Percentiles rank a stretch among this genome's conserved stretches.
Evolutionary conservation across 1,140 invertebrate species (phyloP).

Genomic region (Solenopsis invicta): DNA sequence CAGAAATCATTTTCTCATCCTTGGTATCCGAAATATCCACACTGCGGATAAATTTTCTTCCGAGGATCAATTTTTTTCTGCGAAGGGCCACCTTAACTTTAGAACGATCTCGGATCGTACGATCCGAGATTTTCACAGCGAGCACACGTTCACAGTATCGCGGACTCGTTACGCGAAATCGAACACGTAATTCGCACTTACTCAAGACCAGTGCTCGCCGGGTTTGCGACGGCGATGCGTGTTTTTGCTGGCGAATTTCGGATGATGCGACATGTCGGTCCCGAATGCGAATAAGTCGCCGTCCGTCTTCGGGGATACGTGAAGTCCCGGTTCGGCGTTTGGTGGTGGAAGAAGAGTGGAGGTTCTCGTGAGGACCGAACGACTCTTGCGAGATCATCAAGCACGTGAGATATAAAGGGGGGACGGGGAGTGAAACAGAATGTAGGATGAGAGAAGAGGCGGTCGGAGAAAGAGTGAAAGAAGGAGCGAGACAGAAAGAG

Average conservation of each 20-base stretch:
- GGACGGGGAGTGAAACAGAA: background rate
- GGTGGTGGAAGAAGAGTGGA: conserved; percentile 64
- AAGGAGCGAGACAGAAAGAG: background rate
- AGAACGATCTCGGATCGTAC: background rate
- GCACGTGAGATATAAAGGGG: conserved; percentile 36
- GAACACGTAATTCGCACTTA: conserved; percentile 3
- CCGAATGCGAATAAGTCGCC: conserved; percentile 61
- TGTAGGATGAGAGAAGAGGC: conserved; percentile 1
- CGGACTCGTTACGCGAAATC: conserved; percentile 16
- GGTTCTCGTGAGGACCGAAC: conserved; percentile 45
- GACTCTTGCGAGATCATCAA: conserved; percentile 56
- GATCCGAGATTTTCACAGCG: conserved; percentile 1
- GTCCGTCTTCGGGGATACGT: conserved; percentile 50
- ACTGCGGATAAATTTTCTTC: background rate
- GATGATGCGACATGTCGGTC: conserved; percentile 64
- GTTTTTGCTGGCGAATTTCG: conserved; percentile 51
- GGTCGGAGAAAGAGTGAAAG: background rate
- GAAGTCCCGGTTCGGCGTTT: conserved; percentile 38
- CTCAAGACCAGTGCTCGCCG: conserved; percentile 14
- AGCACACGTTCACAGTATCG: conserved; percentile 43
- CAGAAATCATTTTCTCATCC: background rate
- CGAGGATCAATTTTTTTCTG: background rate
- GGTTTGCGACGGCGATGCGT: conserved; percentile 21
- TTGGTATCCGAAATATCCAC: conserved; percentile 31
- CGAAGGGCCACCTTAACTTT: background rate